Base-by-base conservation (phyloP, 2,797 vertebrate species). In the Avahi laniger region DNA sequence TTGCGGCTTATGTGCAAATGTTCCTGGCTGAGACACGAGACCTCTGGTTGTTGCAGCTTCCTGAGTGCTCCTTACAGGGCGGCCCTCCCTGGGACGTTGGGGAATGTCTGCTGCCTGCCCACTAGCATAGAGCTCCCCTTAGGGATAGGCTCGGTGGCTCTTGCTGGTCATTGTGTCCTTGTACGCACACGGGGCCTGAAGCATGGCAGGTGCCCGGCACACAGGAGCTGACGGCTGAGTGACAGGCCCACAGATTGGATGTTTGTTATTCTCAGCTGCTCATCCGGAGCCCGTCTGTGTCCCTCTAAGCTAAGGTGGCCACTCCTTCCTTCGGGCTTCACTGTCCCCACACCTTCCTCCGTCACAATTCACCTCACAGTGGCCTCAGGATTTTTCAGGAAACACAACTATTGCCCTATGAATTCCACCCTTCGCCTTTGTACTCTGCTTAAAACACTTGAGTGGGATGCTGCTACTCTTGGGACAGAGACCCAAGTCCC, bases 171-270 rank as follows among this genome's bases (percentile, higher is more conserved):
- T 11, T 12, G 46, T 46, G 50, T 5, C 50, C 50, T 52, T 18
- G 50, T 5, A 52, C 5, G 1, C 1, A 17, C 17, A 52, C 17
- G 15, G 50, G 50, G 17, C 50, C 46, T 14, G 17, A 17, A 13
- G 38, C 54, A 41, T 0, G 5, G 26, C 13, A 59, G 52, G 85
- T 7, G 5, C 41, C 35, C n/a, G 18, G 41, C 43, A 63, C 0
- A 30, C 4, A 26, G 20, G 35, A 9, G 24, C 52, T 4, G 10
- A 43, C 4, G 35, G 52, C 52, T 48, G n/a, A n/a, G 7, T 3
- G 18, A 3, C 14, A 0, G 0, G 18, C 61, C 24, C 5, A 38
- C 35, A 6, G 24, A 11, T 0, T 7, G 24, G 46, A 12, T 46
- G 22, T 3, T 18, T 7, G 1, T 4, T 33, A 1, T 8, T 8